Base-by-base conservation (phyloP, 2,113 vertebrate genomes). In the Brienomyrus longianalis region DNA sequence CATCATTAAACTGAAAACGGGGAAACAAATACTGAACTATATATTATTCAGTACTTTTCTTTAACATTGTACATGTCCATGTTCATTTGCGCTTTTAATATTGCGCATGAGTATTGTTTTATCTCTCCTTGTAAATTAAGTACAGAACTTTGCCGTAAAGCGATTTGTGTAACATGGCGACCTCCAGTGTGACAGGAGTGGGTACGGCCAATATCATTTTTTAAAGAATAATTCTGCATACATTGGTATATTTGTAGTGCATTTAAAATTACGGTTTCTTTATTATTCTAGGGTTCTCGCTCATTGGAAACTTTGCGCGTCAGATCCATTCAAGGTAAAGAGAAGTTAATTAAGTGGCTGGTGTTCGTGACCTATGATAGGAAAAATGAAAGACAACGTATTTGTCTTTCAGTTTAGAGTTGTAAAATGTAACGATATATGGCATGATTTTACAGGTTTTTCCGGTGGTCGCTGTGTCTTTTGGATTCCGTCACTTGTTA, bases 81-180 rank as follows among this genome's bases (percentile, higher is more conserved):
- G 51, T 48, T 15, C 23, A 8, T 48, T 86, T 50, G 48, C 3
- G 27, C 1, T 51, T 85, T 85, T n/a, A 85, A 85, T n/a, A 47
- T n/a, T 86, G 48, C 21, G 23, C 51, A 27, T 86, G 6, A 19
- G 3, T 86, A 21, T 86, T 80, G 31, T 43, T 80, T 19, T 43
- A 80, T 17, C 31, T 45, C 23, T 19, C 31, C 47, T 47, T n/a
- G 48, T 48, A 50, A 50, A 89, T 45, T 19, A 43, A 15, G 11
- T 85, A 27, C 17, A 11, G 10, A 17, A 43, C 88, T 10, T 52
- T 91, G 9, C 88, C 94, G 92, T 94, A 94, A 94, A 94, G 84
- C 11, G 21, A 84, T 31, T 66, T 1, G 1, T 11, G 0, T 89
- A 95, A 92, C 39, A 96, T 96, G 96, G 95, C 95, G 91, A 6